phyloP scores from a whole-genome alignment of 2,888 invertebrate species.

The Norana najaformis region DNA sequence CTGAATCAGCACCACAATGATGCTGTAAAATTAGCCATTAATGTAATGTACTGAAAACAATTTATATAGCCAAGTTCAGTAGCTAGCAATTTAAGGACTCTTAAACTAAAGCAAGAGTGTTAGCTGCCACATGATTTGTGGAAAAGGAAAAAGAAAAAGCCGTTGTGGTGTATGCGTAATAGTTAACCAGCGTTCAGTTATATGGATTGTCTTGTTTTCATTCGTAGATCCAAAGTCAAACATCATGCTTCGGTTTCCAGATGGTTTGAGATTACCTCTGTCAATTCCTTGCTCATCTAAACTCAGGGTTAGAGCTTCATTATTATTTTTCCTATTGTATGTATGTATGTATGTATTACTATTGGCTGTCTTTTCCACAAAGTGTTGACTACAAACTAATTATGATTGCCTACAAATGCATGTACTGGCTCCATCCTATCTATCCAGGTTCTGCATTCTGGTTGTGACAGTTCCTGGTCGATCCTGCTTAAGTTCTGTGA shows the following conservation, averaged over 20 bases:
- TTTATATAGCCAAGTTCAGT: too few relatives aligned
- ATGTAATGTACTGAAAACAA: too few relatives aligned
- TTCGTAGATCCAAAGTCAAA: constrained; percentile 59
- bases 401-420: too few relatives aligned
- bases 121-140: not conserved
- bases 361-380: not conserved
- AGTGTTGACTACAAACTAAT: too few relatives aligned
- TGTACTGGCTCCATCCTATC: too few relatives aligned
- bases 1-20: too few relatives aligned
- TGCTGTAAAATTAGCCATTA: too few relatives aligned
- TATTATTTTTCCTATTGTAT: not conserved
- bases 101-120: too few relatives aligned
- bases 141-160: not conserved
- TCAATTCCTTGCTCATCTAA: constrained; percentile 62
- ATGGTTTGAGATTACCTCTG: constrained; percentile 61
- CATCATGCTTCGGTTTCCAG: constrained; percentile 62
- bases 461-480: too few relatives aligned
- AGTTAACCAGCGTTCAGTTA: not conserved
- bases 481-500: too few relatives aligned
- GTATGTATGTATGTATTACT: not conserved
- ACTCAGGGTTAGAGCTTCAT: constrained; percentile 54
- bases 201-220: not conserved
- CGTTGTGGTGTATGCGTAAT: not conserved
- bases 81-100: too few relatives aligned
- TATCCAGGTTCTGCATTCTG: too few relatives aligned